These are phyloP conservation scores for Pyxicephalus adspersus DNA, from an alignment of 2,113 vertebrate species.

Conservation along the genomic window DNA sequence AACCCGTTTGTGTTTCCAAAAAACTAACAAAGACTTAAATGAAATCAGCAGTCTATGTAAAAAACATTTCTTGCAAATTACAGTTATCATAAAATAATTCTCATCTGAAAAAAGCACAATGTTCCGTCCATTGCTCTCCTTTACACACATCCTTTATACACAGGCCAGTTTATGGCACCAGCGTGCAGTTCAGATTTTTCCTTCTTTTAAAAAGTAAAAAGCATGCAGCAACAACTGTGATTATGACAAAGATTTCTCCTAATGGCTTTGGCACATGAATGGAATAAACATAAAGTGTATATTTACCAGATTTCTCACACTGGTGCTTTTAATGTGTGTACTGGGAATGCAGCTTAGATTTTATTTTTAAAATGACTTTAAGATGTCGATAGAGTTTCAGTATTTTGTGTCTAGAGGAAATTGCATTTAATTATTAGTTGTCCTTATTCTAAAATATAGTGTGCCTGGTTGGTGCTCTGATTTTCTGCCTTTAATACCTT, in stretches of 20 bases:
- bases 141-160: neutral
- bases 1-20: too few species aligned
- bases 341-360: neutral
- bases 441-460: too few species aligned
- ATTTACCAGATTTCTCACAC: constrained; percentile 35
- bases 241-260: constrained; percentile 31
- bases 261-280: constrained; percentile 34
- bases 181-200: neutral
- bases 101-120: neutral
- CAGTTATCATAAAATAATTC: neutral
- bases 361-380: neutral
- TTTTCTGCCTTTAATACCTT: too few species aligned
- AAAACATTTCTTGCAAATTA: neutral
- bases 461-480: too few species aligned
- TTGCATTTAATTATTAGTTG: too few species aligned
- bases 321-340: neutral
- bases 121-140: neutral
- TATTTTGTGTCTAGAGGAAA: neutral
- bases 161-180: neutral
- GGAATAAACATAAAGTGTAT: constrained; percentile 11
- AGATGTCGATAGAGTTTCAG: neutral
- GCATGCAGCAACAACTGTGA: neutral
- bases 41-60: neutral
- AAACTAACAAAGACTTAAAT: too few species aligned
- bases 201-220: neutral